A percentile compares a stretch with the other conserved stretches of the same genome.
Evolutionary conservation across 2,888 invertebrate species (phyloP).

Genomic region (Aphrophora alni): DNA sequence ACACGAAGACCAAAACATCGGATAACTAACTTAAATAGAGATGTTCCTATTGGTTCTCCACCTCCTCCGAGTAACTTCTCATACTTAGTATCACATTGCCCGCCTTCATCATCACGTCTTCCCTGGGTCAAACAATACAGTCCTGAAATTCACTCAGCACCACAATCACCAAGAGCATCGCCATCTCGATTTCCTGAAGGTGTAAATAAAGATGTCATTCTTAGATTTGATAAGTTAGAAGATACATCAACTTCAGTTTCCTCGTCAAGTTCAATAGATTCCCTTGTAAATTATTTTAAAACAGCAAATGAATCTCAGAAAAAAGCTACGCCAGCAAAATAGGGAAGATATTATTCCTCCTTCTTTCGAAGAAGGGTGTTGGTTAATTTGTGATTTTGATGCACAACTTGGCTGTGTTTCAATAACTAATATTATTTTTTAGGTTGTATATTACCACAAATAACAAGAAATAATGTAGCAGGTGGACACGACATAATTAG

Average conservation of each 20-base stretch:
- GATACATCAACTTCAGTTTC: slow-evolving; percentile 62
- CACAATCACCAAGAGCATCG: slow-evolving; percentile 49
- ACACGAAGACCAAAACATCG: slow-evolving; percentile 65
- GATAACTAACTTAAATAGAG: slow-evolving; percentile 72
- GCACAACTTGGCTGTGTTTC: not conserved
- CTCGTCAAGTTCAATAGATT: slow-evolving; percentile 73
- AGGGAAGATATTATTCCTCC: not conserved
- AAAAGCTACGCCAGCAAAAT: slow-evolving; percentile 4
- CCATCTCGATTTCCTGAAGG: slow-evolving; percentile 43
- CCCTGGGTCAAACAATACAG: slow-evolving; percentile 38
- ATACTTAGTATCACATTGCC: slow-evolving; percentile 44
- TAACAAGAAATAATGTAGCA: too few relatives aligned
- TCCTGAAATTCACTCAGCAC: slow-evolving; percentile 49
- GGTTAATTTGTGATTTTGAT: not conserved
- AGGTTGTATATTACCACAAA: not conserved
- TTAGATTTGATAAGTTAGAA: slow-evolving; percentile 28
- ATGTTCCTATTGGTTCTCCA: slow-evolving; percentile 71
- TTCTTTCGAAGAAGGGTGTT: not conserved
- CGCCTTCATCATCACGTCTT: slow-evolving; percentile 8
- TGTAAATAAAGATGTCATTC: slow-evolving; percentile 70
- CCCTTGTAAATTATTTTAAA: slow-evolving; percentile 24
- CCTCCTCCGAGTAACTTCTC: slow-evolving; percentile 47
- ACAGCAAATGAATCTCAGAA: not conserved
- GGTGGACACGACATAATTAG: too few relatives aligned
- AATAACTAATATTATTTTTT: not conserved